Evolutionary conservation across 2,113 vertebrate species (phyloP).

Genomic region (Carettochelys insculpta): DNA sequence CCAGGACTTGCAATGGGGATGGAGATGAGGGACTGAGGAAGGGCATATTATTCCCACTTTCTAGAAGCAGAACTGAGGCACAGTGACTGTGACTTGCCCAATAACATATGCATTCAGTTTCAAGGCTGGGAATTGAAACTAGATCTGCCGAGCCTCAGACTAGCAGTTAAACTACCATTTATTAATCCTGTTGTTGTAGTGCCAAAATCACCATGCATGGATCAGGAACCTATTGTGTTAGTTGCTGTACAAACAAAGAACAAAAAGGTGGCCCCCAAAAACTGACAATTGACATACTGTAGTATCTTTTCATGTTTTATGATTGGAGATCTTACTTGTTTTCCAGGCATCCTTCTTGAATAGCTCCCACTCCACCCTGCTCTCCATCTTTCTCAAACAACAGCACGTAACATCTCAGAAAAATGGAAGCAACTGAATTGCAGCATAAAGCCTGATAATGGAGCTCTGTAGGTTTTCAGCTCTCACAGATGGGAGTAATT

Average conservation of each 20-base stretch:
- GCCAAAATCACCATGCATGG: not conserved
- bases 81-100: not conserved
- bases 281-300: not conserved
- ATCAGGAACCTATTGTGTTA: not conserved
- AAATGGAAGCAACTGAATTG: not conserved
- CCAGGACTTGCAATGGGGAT: not conserved
- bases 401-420: not conserved
- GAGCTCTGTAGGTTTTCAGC: not conserved
- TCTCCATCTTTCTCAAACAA: not conserved
- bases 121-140: not conserved
- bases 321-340: not conserved
- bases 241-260: not conserved
- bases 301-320: not conserved
- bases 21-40: not conserved
- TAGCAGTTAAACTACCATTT: not conserved
- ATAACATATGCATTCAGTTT: not conserved
- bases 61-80: no score
- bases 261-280: no score
- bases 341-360: not conserved
- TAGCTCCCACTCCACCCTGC: not conserved
- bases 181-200: not conserved
- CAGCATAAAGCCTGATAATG: not conserved
- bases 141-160: not conserved
- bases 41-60: not conserved
- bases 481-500: not conserved